Percentiles rank a stretch among this genome's conserved stretches.
These are phyloP conservation scores for Ptilorrhoa leucosticta DNA, from an alignment of 2,113 vertebrate species.

Conservation along the genomic window DNA sequence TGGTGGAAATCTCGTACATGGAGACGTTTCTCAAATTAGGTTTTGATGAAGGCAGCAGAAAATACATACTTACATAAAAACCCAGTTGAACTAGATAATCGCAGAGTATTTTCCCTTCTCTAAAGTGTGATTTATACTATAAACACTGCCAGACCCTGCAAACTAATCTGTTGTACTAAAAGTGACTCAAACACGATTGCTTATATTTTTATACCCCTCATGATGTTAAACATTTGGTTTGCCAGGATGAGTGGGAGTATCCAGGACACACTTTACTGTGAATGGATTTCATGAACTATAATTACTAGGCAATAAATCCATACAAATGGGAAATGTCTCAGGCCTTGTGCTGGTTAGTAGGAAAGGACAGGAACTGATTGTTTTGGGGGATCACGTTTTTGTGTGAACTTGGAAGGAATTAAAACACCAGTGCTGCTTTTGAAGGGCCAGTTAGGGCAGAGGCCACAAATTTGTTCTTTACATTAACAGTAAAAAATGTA, in stretches of 20 bases:
- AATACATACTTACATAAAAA: background rate
- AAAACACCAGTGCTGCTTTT: conserved; percentile 3
- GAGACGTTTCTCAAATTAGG: background rate
- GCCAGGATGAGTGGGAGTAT: conserved; percentile 21
- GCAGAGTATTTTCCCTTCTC: conserved; percentile 34
- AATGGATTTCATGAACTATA: conserved; percentile 28
- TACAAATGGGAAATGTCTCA: background rate
- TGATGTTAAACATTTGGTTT: conserved; percentile 35
- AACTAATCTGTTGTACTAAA: conserved; percentile 28
- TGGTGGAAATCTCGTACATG: background rate
- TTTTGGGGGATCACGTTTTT: background rate
- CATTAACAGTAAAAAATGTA: conserved; percentile 44
- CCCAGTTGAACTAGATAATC: conserved; percentile 3
- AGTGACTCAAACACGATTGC: conserved; percentile 16
- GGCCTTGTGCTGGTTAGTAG: conserved; percentile 3
- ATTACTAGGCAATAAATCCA: conserved; percentile 41
- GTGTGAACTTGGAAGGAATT: conserved; percentile 35
- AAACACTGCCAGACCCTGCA: conserved; percentile 30
- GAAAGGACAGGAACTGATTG: background rate
- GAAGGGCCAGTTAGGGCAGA: conserved; percentile 8
- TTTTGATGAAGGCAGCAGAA: conserved; percentile 30
- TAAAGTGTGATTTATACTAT: conserved; percentile 37
- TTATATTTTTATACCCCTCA: conserved; percentile 48
- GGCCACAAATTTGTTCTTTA: conserved; percentile 20
- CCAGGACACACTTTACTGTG: conserved; percentile 22